Percentiles rank a stretch among this genome's conserved stretches.
Evolutionary conservation across 2,797 vertebrate genomes (phyloP).

Genomic region (Phylloscopus collybita): DNA sequence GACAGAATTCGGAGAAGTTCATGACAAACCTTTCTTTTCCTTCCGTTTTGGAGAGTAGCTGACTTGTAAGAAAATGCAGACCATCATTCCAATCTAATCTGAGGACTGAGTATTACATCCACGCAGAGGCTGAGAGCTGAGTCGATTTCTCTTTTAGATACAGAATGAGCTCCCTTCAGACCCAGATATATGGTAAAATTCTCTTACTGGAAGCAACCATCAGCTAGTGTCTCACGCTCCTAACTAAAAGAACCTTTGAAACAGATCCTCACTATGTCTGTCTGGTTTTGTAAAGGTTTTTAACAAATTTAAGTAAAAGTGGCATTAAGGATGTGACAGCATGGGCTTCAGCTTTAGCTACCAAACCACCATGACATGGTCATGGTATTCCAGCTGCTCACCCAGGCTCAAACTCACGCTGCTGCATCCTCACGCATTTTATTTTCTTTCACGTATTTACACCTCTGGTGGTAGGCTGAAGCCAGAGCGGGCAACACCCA

Average conservation of each 20-base stretch:
- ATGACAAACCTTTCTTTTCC: neutral
- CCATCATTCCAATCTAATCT: neutral
- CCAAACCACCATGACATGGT: neutral
- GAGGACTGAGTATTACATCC: neutral
- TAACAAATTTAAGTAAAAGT: neutral
- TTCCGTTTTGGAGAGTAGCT: neutral
- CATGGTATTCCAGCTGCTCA: neutral
- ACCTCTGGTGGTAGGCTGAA: neutral
- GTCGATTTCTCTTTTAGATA: neutral
- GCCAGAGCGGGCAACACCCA: neutral
- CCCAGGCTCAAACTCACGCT: neutral
- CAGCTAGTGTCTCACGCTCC: neutral
- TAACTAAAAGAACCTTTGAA: neutral
- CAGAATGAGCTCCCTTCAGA: neutral
- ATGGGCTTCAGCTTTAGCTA: neutral
- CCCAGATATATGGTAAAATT: neutral
- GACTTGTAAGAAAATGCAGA: neutral
- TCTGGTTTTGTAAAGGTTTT: neutral
- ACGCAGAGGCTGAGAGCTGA: fast-evolving
- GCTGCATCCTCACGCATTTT: neutral
- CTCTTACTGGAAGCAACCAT: neutral
- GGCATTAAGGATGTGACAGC: neutral
- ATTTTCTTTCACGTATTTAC: neutral
- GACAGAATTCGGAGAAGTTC: neutral
- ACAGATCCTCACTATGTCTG: neutral